Base-by-base conservation (phyloP, 92 coral and sea anemone species). In the Palythoa heliodiscus region DNA sequence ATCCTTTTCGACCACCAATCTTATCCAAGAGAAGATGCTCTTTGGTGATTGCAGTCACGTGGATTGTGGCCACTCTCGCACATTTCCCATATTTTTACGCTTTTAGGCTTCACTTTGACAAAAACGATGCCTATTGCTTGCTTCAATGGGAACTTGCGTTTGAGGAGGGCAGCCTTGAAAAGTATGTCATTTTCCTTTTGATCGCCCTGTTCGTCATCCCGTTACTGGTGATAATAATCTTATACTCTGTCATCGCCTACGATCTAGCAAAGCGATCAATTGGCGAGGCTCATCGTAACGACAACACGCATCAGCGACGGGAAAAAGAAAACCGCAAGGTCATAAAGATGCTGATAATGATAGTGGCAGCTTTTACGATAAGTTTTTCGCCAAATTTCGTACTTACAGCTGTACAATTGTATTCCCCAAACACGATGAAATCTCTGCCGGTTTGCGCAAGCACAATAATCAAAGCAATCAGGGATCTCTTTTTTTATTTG, bases 211-310 rank as follows among this genome's bases (percentile, higher is more conserved):
- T 48, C 48, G 61, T 52, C 40, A 25, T 67, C 2, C 84, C 84
- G 23, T 52, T 64, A 57, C 52, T 52, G 0, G 35, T 64, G 0
- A 66, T 80, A 24, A 20, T 50, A 10, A 70, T 52, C 14, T 52
- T 80, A 24, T 80, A 80, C 19, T 80, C 84, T 4, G 73, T 80
- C 40, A 66, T 80, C 52, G 84, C 84, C n/a, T 80, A 67, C 84
- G 84, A 80, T 53, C 63, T 80, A 23, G 50, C n/a, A 17, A 80
- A 80, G 47, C 22, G 73, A 8, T 80, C 84, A 1, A 35, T 24
- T 29, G 29, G 60, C 22, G 23, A 67, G 4, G 60, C 8, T 10
- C 66, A 64, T 58, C 14, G 53, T 3, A 66, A 25, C 39, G 35
- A 43, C 9, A 61, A 64, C 16, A 25, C 43, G 12, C 73, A 74